Conservation (phyloP, 1,140 invertebrate genomes). For the Pachyrhynchus sulphureomaculatus region DNA sequence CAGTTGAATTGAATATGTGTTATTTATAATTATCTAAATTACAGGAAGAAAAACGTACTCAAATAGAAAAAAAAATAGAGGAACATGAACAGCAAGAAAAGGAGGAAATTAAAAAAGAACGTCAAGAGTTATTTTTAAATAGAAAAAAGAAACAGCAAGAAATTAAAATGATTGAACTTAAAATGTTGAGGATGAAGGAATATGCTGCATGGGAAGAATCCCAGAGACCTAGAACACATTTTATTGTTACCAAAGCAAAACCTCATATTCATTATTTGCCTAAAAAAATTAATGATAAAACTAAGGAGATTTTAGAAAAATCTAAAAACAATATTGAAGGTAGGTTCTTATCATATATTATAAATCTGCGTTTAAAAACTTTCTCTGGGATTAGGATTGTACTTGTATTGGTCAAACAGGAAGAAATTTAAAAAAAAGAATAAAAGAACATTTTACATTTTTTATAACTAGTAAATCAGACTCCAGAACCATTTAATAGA, state of each 20-base stretch:
- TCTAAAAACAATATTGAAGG: constrained; percentile 58
- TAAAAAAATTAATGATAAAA: constrained; percentile 62
- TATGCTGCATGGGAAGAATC: constrained; percentile 86
- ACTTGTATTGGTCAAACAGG: no score
- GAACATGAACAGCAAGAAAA: constrained; percentile 86
- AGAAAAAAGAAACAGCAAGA: constrained; percentile 85
- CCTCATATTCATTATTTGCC: constrained; percentile 88
- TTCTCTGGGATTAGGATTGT: no score
- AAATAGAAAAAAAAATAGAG: constrained; percentile 92
- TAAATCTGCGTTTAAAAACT: no score
- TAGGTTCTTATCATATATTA: no score
- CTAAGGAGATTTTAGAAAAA: constrained; percentile 54
- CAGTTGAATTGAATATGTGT: no score
- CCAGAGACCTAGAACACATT: constrained; percentile 74
- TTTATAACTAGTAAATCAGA: no score
- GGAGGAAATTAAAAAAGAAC: constrained; percentile 80
- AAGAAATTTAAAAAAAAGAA: no score
- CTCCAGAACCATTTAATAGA: no score
- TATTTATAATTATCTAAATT: no score
- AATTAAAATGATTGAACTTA: constrained; percentile 86
- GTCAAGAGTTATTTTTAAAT: constrained; percentile 81
- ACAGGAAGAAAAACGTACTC: constrained; percentile 78
- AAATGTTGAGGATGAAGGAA: constrained; percentile 84
- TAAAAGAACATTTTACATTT: no score
- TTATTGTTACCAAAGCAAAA: constrained; percentile 84